Percentiles rank a stretch among this genome's conserved stretches.
Conservation (phyloP, 2,113 vertebrate genomes). For the Camelus dromedarius region DNA sequence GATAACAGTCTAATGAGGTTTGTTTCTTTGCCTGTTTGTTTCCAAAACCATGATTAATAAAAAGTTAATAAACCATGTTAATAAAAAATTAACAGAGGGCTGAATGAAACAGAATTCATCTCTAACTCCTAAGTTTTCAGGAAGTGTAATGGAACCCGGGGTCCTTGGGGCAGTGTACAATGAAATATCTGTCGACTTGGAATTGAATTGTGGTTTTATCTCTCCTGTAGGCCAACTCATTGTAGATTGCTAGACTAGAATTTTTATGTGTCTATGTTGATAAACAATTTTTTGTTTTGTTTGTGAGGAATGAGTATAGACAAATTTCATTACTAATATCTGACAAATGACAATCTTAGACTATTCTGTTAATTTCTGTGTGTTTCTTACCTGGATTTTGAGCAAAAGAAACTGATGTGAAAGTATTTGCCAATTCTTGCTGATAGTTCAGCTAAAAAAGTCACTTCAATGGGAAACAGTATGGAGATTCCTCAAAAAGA, state of each 20-base stretch:
- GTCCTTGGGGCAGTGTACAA: background rate
- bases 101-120: background rate
- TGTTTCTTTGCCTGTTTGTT: background rate
- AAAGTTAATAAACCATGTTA: background rate
- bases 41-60: background rate
- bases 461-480: background rate
- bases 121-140: background rate
- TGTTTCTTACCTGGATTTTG: background rate
- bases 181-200: background rate
- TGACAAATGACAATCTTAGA: background rate
- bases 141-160: background rate
- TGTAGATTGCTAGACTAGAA: background rate
- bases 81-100: background rate
- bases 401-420: background rate
- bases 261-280: background rate
- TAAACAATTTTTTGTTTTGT: background rate
- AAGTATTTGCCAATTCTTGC: background rate
- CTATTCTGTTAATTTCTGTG: background rate
- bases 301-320: background rate
- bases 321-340: background rate
- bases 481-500: background rate
- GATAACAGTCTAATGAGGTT: background rate
- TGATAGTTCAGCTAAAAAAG: background rate
- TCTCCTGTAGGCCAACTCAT: background rate
- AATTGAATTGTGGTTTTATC: background rate